A percentile compares a stretch with the other conserved stretches of the same genome.
Conservation (phyloP, 2,113 vertebrate genomes). For the Aspiorhynchus laticeps region DNA sequence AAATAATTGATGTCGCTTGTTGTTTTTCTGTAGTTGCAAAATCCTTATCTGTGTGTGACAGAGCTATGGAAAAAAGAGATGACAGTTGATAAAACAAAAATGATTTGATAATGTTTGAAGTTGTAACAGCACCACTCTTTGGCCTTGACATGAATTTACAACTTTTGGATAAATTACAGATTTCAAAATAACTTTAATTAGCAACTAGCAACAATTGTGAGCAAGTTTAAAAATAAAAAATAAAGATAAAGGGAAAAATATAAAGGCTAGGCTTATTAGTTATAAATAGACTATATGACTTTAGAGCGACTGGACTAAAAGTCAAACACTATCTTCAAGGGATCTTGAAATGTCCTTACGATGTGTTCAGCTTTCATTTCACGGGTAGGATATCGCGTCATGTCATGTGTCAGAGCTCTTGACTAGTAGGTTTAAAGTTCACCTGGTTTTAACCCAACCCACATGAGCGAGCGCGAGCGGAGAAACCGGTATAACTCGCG, state of each 20-base stretch:
- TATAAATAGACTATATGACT: no score
- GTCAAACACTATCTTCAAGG: not conserved
- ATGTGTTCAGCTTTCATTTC: not conserved
- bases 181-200: not conserved
- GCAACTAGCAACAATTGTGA: no score
- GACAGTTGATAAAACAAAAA: not conserved
- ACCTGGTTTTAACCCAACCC: not conserved
- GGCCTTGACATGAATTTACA: not conserved
- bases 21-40: not conserved
- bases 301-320: not conserved
- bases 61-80: not conserved
- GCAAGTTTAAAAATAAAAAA: no score
- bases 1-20: not conserved
- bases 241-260: no score
- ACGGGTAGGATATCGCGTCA: not conserved
- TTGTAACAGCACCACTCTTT: not conserved
- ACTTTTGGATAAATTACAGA: not conserved
- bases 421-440: conserved; percentile 34
- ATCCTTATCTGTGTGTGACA: not conserved
- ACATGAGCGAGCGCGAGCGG: not conserved
- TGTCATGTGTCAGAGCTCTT: not conserved
- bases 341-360: not conserved
- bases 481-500: conserved; percentile 17
- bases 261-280: no score
- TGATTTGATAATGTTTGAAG: not conserved